Conservation (phyloP, 2,113 vertebrate genomes). For the Phrynosoma blainvillii region DNA sequence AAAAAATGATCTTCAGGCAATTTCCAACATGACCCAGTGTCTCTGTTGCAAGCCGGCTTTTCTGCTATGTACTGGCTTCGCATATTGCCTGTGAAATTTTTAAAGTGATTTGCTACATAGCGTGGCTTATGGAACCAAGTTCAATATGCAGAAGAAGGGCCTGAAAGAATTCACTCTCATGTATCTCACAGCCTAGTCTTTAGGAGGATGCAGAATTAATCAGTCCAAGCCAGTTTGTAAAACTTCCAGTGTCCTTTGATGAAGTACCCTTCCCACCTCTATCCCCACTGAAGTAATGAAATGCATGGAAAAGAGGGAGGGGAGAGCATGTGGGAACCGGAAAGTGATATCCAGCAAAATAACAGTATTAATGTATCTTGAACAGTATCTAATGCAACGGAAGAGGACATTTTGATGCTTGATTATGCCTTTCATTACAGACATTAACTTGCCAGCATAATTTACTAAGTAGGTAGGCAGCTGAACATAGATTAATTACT, state of each 20-base stretch:
- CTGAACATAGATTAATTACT: background rate
- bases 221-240: background rate
- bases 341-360: background rate
- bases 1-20: background rate
- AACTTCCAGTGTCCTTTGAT: constrained; percentile 1
- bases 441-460: background rate
- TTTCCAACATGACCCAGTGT: background rate
- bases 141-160: background rate
- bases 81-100: background rate
- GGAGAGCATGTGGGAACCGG: background rate
- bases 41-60: background rate
- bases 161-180: background rate
- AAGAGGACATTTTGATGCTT: background rate
- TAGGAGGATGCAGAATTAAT: constrained; percentile 19
- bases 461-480: background rate
- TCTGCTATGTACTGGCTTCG: background rate
- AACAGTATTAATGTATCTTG: background rate
- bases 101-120: constrained; percentile 9
- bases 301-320: background rate
- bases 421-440: background rate
- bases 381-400: background rate
- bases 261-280: background rate
- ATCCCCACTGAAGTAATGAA: background rate
- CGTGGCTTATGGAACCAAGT: background rate
- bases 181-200: background rate